phyloP scores from a whole-genome alignment of 2,888 invertebrate species.

The Stictocephala bisonia region DNA sequence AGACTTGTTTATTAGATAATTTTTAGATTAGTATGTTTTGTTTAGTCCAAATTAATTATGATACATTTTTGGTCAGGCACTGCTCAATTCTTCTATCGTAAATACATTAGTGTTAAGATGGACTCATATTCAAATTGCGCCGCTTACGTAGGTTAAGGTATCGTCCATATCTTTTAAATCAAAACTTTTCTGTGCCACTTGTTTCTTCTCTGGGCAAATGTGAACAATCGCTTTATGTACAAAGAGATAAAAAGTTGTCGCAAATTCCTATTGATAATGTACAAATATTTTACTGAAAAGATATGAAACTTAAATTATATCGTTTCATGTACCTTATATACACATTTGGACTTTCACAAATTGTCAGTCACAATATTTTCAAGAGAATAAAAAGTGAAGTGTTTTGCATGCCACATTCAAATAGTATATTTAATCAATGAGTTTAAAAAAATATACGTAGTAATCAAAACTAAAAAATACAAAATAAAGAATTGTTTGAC shows the following conservation, averaged over 20 bases:
- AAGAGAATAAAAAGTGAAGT: too few relatives aligned
- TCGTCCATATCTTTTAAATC: conserved; percentile 43
- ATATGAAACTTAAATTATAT: conserved; percentile 9
- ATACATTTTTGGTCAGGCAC: conserved; percentile 19
- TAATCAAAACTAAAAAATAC: too few relatives aligned
- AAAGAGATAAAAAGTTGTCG: conserved; percentile 14
- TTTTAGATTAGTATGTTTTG: conserved; percentile 15
- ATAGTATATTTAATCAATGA: too few relatives aligned
- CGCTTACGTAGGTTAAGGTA: conserved; percentile 38
- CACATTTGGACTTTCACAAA: conserved; percentile 31
- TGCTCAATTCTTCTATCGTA: conserved; percentile 30
- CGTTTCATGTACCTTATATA: conserved; percentile 12
- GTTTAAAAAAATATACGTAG: too few relatives aligned
- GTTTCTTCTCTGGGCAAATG: neutral
- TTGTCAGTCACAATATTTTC: too few relatives aligned
- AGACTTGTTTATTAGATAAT: conserved; percentile 26
- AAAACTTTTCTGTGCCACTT: conserved; percentile 41
- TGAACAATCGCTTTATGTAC: conserved; percentile 35
- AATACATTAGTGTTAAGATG: conserved; percentile 26
- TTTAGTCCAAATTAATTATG: neutral
- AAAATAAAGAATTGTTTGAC: too few relatives aligned
- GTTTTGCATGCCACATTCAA: too few relatives aligned
- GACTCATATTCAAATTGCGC: conserved; percentile 38
- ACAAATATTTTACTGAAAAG: conserved; percentile 20
- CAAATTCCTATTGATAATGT: conserved; percentile 32